phyloP scores from a whole-genome alignment of 2,888 invertebrate genomes.

The Leptopterna dolabrata region DNA sequence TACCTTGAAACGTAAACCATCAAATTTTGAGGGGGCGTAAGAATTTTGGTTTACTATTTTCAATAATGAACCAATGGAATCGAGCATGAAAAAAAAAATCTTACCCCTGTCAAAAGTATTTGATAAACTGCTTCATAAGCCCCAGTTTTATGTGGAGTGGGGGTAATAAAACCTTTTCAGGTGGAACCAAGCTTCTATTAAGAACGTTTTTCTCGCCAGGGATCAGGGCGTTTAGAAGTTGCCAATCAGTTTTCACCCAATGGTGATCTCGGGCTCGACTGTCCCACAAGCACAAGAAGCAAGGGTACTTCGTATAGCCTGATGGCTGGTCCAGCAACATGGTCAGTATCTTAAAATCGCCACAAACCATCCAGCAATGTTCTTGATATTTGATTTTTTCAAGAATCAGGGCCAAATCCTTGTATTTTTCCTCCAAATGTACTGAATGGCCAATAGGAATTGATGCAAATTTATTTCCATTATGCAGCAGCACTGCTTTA shows the following conservation, averaged over 20 bases:
- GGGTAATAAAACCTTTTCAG: not conserved
- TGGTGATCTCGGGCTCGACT: slow-evolving; percentile 63
- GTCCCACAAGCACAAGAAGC: slow-evolving; percentile 64
- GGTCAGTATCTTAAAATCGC: slow-evolving; percentile 62
- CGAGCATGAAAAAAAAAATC: no score
- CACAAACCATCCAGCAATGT: slow-evolving; percentile 62
- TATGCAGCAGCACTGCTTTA: slow-evolving; percentile 63
- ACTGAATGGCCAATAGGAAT: slow-evolving; percentile 64
- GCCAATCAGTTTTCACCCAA: slow-evolving; percentile 60
- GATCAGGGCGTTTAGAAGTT: slow-evolving; percentile 55
- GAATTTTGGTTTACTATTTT: no score
- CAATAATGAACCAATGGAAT: no score
- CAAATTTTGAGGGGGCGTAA: no score
- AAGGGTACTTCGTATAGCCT: slow-evolving; percentile 64
- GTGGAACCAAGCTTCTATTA: not conserved
- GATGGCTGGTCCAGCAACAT: slow-evolving; percentile 63
- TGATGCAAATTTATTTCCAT: slow-evolving; percentile 64
- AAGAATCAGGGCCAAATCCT: slow-evolving; percentile 60
- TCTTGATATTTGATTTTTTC: slow-evolving; percentile 60
- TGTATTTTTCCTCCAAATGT: slow-evolving; percentile 62
- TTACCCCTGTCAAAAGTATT: no score
- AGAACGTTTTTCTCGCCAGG: slow-evolving; percentile 56
- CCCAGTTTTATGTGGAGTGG: not conserved
- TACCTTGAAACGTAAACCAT: no score
- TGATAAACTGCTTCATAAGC: not conserved